A percentile compares a stretch with the other conserved stretches of the same genome.
Conservation (phyloP, 2,797 vertebrate genomes). For the Nothura maculosa region DNA sequence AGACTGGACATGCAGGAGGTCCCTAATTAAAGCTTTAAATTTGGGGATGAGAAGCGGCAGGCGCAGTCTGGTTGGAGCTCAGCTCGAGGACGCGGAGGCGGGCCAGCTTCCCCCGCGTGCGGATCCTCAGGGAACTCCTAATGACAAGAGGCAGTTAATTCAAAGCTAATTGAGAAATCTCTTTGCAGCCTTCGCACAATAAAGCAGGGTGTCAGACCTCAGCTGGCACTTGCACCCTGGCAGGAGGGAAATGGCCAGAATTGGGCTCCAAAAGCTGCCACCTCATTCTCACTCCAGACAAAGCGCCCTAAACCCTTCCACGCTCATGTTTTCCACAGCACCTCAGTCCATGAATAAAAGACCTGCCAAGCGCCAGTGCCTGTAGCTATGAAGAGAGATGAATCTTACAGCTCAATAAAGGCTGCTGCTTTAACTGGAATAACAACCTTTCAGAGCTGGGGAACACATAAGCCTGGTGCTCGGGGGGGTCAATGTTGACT, state of each 20-base stretch:
- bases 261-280: conserved; percentile 67
- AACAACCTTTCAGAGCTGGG: neutral
- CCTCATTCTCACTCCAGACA: conserved; percentile 47
- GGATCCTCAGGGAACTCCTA: conserved; percentile 76
- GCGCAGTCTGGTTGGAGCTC: conserved; percentile 66
- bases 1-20: conserved; percentile 72
- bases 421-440: neutral
- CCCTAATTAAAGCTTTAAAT: conserved; percentile 84
- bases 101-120: conserved; percentile 55
- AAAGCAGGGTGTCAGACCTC: conserved; percentile 77
- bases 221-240: conserved; percentile 73
- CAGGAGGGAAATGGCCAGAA: conserved; percentile 57
- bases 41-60: conserved; percentile 74
- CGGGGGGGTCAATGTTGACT: neutral
- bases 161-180: conserved; percentile 83
- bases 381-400: neutral
- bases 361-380: neutral
- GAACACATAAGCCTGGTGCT: no score
- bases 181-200: conserved; percentile 78
- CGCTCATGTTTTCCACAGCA: conserved; percentile 28
- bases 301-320: neutral
- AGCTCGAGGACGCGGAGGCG: conserved; percentile 28
- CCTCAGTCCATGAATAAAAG: conserved; percentile 55
- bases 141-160: conserved; percentile 83
- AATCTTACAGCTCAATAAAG: neutral